phyloP scores from a whole-genome alignment of 2,888 invertebrate species.

The Sarcophaga rosellei region DNA sequence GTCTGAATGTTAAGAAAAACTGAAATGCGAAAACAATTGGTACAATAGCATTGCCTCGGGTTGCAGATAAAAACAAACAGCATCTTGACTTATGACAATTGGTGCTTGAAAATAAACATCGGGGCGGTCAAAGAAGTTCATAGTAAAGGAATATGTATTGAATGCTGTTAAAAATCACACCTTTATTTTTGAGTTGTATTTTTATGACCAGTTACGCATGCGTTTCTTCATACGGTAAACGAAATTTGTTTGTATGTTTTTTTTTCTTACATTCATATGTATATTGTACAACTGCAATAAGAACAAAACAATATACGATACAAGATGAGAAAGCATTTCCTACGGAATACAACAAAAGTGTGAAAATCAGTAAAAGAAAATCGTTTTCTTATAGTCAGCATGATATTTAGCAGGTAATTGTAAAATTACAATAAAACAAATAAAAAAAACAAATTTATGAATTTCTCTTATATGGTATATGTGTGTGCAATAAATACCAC shows the following conservation, averaged over 20 bases:
- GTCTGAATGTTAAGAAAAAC: conserved; percentile 23
- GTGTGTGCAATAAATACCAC: conserved; percentile 26
- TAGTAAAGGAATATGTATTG: conserved; percentile 13
- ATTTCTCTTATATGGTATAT: conserved; percentile 11
- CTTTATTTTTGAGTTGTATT: conserved; percentile 28
- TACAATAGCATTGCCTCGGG: neutral
- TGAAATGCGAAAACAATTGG: conserved; percentile 37
- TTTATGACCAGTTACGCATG: conserved; percentile 60
- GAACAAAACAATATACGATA: neutral
- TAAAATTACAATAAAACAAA: conserved; percentile 52
- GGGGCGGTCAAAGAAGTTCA: conserved; percentile 20
- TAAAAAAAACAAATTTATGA: conserved; percentile 44
- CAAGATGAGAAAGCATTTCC: neutral
- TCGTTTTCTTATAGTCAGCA: conserved; percentile 69
- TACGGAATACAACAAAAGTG: conserved; percentile 44
- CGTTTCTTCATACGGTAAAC: conserved; percentile 20
- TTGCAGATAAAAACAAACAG: conserved; percentile 36
- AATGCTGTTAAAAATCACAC: conserved; percentile 64
- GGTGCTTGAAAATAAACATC: conserved; percentile 56
- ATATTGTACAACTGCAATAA: neutral
- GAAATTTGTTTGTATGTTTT: conserved; percentile 28
- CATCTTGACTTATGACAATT: conserved; percentile 69
- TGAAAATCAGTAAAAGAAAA: conserved; percentile 58
- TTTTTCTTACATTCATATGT: too few species aligned
- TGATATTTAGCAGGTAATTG: conserved; percentile 71